Conservation (phyloP, 2,797 vertebrate species). For the Capromys pilorides region DNA sequence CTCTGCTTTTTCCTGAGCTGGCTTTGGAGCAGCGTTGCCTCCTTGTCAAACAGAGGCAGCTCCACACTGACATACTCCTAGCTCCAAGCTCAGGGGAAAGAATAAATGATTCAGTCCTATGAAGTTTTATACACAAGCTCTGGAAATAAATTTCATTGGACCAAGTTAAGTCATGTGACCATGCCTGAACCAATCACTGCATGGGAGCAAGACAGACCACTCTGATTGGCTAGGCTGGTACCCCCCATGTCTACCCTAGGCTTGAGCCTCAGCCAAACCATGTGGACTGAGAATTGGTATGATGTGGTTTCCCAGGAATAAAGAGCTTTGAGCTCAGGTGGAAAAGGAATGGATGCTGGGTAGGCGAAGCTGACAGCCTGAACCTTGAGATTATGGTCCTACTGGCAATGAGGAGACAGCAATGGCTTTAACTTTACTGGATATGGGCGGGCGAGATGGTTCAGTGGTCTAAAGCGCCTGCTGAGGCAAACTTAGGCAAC, state of each 20-base stretch:
- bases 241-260: background rate
- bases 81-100: background rate
- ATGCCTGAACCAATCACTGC: background rate
- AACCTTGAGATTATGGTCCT: background rate
- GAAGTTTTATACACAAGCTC: background rate
- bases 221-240: background rate
- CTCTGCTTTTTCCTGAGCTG: background rate
- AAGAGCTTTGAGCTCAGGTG: background rate
- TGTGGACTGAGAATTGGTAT: background rate
- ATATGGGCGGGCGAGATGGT: too few species aligned
- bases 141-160: background rate
- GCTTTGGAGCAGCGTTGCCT: background rate
- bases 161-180: background rate
- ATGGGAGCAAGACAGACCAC: background rate
- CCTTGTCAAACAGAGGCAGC: background rate
- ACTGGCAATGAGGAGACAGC: background rate
- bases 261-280: background rate
- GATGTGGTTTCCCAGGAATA: background rate
- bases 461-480: too few species aligned
- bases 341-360: background rate
- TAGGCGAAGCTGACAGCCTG: background rate
- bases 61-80: background rate
- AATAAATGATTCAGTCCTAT: background rate
- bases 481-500: too few species aligned
- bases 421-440: background rate